Evolutionary conservation across 2,113 vertebrate genomes (phyloP), one percentile per base, ranked within the genome.

Genomic region (Ardeotis arabs): DNA sequence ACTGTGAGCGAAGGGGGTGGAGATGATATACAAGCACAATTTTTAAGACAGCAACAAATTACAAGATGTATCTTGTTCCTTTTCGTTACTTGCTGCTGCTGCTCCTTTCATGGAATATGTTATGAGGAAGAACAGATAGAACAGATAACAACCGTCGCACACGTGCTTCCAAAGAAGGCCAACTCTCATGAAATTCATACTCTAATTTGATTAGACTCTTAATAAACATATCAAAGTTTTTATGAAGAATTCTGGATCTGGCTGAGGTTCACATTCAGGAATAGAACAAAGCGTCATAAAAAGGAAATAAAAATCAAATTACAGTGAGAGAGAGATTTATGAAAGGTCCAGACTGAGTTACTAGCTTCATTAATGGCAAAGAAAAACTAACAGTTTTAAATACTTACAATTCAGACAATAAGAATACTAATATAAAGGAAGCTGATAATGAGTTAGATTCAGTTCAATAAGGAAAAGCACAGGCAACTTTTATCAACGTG

Each of bases 301-400:
- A 69, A 80, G 41, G 76, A 84, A 91, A 87, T 79, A 84, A 91
- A 86, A 94, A 92, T 73, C 70, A 69, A 92, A 92, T 93, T 92
- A 69, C 41, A 75, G 8, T 4, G 14, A 91, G 21, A 72, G 16
- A 87, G 60, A 87, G 67, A 89, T 47, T 84, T 83, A 29, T 67
- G 44, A 74, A 84, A 73, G 27, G 27, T 81, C 41, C 60, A 84
- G n/a, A 24, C 49, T 78, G 58, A 96, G 68, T 90, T 91, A 94
- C 79, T 47, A 82, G 49, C 62, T 72, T 90, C 44, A 90, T 78
- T 90, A 96, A 95, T 6, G 29, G 74, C 60, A 77, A 80, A 58
- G 56, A 91, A 85, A 94, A 96, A 95, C 53, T 79, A 94, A 88
- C 45, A 80, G 23, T 31, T 90, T 91, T 64, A 62, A 92, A 73